Conservation (phyloP, 2,113 vertebrate species). For the Ammodytes dubius region DNA sequence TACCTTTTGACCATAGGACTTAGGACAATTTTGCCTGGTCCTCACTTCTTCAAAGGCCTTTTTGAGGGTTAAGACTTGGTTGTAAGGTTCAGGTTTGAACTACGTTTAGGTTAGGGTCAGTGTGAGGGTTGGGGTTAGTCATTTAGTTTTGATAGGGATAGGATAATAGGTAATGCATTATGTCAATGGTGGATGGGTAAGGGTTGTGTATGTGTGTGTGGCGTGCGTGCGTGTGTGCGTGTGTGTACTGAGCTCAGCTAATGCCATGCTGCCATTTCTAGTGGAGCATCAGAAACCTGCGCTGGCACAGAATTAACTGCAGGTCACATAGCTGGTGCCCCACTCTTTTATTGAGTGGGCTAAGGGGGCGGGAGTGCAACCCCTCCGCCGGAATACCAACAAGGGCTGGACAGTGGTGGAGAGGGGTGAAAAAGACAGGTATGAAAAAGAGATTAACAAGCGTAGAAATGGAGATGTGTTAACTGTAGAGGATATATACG, state of each 20-base stretch:
- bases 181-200: no score
- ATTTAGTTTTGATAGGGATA: no score
- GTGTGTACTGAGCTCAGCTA: conserved; percentile 69
- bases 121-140: no score
- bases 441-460: conserved; percentile 8
- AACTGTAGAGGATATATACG: no score
- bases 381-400: conserved; percentile 67
- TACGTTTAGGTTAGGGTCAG: no score
- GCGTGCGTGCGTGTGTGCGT: conserved; percentile 22
- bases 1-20: no score
- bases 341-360: conserved; percentile 47
- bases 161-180: no score
- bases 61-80: no score
- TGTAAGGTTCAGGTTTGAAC: no score
- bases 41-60: no score
- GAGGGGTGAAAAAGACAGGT: background rate
- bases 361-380: conserved; percentile 49
- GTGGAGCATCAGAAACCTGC: conserved; percentile 67
- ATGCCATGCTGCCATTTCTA: conserved; percentile 65
- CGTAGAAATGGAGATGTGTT: background rate
- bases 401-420: conserved; percentile 29
- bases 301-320: conserved; percentile 68
- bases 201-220: conserved; percentile 40
- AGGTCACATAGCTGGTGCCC: conserved; percentile 64
- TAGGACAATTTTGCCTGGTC: no score